These are phyloP conservation scores for Zaprionus obscuricornis DNA, from an alignment of 2,888 invertebrate species.

Conservation along the genomic window DNA sequence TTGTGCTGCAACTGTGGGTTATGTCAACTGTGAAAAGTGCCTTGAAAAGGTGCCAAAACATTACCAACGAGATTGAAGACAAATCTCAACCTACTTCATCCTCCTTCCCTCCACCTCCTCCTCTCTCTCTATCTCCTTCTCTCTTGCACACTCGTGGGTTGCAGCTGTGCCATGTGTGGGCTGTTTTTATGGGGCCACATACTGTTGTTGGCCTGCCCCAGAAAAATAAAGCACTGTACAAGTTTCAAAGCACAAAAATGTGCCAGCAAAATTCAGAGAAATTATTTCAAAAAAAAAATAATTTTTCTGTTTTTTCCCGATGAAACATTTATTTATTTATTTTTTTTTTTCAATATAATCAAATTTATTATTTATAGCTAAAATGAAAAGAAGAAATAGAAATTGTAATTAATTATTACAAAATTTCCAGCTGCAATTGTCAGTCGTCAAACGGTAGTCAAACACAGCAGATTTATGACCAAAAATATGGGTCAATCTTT, in stretches of 20 bases:
- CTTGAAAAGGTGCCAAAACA: slow-evolving; percentile 53
- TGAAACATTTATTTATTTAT: no score
- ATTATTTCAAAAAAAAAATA: slow-evolving; percentile 27
- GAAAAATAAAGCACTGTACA: slow-evolving; percentile 33
- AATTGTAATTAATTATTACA: no score
- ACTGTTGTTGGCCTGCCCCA: slow-evolving; percentile 13
- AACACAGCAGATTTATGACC: no score
- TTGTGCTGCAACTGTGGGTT: slow-evolving; percentile 51
- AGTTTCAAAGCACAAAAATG: slow-evolving; percentile 40
- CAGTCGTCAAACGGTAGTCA: no score
- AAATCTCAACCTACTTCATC: background rate
- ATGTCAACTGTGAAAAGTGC: slow-evolving; percentile 69
- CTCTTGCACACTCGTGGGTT: no score
- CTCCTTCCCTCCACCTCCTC: slow-evolving; percentile 9
- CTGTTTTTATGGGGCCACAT: slow-evolving; percentile 38
- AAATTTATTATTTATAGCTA: no score
- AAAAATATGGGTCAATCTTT: no score
- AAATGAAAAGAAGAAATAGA: no score
- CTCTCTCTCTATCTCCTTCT: background rate
- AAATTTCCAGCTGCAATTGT: no score
- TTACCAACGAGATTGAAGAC: background rate
- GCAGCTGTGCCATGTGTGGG: slow-evolving; percentile 47
- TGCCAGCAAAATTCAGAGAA: slow-evolving; percentile 41
- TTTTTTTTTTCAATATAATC: no score
- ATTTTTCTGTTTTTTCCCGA: no score